phyloP scores from a whole-genome alignment of 2,888 invertebrate species.

The Trichopria drosophilae region DNA sequence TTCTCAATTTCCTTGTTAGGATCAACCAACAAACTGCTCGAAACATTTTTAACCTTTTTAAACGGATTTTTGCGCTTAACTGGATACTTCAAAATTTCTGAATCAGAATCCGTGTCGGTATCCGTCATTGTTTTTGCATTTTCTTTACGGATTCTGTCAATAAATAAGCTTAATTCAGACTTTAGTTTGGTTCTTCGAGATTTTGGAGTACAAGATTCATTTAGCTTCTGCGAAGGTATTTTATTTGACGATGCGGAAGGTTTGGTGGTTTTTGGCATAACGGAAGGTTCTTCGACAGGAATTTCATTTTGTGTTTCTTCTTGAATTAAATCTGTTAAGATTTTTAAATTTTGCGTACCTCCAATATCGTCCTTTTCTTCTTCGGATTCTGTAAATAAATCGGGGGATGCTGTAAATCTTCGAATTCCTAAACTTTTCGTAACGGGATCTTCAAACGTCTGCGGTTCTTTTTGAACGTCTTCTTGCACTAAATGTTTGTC shows the following conservation, averaged over 20 bases:
- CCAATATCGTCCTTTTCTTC: conserved; percentile 4
- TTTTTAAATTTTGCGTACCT: conserved; percentile 27
- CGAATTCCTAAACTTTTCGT: conserved; percentile 7
- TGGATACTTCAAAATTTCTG: conserved; percentile 28
- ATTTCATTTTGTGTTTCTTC: conserved; percentile 13
- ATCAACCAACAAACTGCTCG: no score
- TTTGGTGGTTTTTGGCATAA: conserved; percentile 6
- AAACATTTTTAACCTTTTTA: conserved; percentile 10
- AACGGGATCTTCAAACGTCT: no score
- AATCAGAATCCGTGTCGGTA: conserved; percentile 39
- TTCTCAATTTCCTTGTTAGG: conserved; percentile 1
- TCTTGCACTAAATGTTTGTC: conserved; percentile 4
- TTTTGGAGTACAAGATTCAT: conserved; percentile 10
- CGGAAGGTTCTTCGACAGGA: neutral
- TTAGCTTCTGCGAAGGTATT: no score
- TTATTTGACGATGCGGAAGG: neutral
- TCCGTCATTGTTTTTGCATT: conserved; percentile 40
- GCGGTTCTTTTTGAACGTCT: neutral
- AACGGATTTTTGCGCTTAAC: conserved; percentile 42
- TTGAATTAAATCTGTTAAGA: conserved; percentile 29
- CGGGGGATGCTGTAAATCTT: conserved; percentile 35
- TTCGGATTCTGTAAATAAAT: conserved; percentile 38
- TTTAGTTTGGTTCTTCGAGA: conserved; percentile 26
- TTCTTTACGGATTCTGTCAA: conserved; percentile 41
- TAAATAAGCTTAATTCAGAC: conserved; percentile 45